Base-by-base conservation (phyloP, 2,888 invertebrate genomes). In the Dryococelus australis region DNA sequence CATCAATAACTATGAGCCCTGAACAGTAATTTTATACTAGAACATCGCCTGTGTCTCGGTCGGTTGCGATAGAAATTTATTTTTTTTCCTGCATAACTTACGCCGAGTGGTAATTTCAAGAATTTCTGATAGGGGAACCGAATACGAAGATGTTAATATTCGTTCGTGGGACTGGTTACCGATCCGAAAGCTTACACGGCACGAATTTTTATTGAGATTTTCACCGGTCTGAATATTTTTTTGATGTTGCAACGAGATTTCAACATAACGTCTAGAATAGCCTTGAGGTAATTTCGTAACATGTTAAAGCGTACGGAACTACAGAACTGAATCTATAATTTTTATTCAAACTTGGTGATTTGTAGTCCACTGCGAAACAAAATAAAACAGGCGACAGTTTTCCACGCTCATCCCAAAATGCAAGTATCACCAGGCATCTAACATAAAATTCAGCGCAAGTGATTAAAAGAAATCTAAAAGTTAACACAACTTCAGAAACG, bases 71-170 rank as follows among this genome's bases (percentile, higher is more conserved):
- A 16, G 24, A 65, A 51, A 16, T 16, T 51, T 51, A 16, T 65
- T 65, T 65, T 65, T 65, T 65, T 65, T 65, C 8, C n/a, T 20
- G 13, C 20, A 10, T 65, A 8, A 10, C 8, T 20, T 9, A 65
- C 2, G n/a, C 65, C 65, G 65, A 24, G 65, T 65, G 6, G 65
- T 65, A 65, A 65, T 65, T 65, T 65, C 0, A 20, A n/a, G 65
- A 65, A 65, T 65, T 65, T 16, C 65, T 65, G 65, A 65, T 65
- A 10, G n/a, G 24, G n/a, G 16, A 65, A 65, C 65, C 16, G 65
- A 65, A 65, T 65, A 65, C 65, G 65, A 20, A 65, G 65, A 65
- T 24, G 65, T n/a, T 65, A 65, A 65, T 65, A 65, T 65, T n/a
- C 65, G 65, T 65, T 65, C 65, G 8, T 24, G n/a, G 65, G 65